Percentiles rank a stretch among this genome's conserved stretches.
Evolutionary conservation across 2,888 invertebrate genomes (phyloP).

Genomic region (Thumatha senex): DNA sequence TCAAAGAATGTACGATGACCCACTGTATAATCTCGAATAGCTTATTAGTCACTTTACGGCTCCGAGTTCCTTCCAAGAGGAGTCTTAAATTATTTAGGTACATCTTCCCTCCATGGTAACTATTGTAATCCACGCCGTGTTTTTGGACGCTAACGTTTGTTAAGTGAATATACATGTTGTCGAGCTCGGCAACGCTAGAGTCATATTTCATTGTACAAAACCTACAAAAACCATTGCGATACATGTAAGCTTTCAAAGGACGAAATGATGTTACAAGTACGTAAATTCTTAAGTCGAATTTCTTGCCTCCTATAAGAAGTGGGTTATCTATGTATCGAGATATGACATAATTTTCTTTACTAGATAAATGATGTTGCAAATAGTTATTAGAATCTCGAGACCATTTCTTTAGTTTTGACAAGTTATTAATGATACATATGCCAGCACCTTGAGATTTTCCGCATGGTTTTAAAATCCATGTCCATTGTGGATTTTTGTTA

Average conservation of each 20-base stretch:
- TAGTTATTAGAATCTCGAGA: conserved; percentile 93
- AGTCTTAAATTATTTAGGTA: conserved; percentile 95
- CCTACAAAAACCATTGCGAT: conserved; percentile 96
- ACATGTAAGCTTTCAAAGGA: conserved; percentile 96
- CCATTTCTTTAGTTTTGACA: conserved; percentile 96
- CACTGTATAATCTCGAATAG: conserved; percentile 96
- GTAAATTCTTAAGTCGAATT: conserved; percentile 96
- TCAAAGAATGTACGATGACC: conserved; percentile 96
- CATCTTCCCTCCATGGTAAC: conserved; percentile 97
- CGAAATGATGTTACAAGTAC: conserved; percentile 96
- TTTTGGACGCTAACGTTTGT: conserved; percentile 99
- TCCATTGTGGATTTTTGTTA: conserved; percentile 95
- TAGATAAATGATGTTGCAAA: conserved; percentile 90
- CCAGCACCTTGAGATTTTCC: conserved; percentile 97
- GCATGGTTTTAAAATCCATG: conserved; percentile 99
- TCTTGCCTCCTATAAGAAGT: conserved; percentile 97
- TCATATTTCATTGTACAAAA: conserved; percentile 99
- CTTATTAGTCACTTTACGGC: conserved; percentile 93
- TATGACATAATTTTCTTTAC: conserved; percentile 97
- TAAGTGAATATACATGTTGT: conserved; percentile 97
- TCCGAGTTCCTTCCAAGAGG: conserved; percentile 95
- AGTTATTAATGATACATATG: conserved; percentile 97
- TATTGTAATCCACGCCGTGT: conserved; percentile 98
- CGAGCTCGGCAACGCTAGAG: conserved; percentile 93
- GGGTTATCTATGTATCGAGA: conserved; percentile 98